Conservation (phyloP, 2,113 vertebrate genomes). For the Taxidea taxus region DNA sequence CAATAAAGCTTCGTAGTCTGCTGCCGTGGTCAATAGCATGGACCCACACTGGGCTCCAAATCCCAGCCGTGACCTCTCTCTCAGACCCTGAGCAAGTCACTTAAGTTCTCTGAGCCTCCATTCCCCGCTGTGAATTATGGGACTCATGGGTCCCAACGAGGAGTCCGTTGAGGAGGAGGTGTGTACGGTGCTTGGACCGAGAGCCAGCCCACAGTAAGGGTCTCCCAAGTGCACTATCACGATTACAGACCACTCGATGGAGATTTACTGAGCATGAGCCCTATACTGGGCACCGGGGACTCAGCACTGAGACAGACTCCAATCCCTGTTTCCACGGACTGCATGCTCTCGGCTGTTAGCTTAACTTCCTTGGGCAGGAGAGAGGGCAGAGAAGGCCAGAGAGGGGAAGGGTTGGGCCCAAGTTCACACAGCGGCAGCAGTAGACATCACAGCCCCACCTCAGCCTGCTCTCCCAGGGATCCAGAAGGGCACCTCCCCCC, state of each 20-base stretch:
- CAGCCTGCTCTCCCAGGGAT: background rate
- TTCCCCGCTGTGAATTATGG: background rate
- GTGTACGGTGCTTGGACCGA: background rate
- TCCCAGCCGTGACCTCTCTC: background rate
- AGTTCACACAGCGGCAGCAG: background rate
- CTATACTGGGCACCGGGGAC: background rate
- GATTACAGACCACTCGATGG: no score
- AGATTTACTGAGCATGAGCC: background rate
- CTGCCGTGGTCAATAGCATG: no score
- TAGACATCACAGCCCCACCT: background rate
- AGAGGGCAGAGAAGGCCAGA: background rate
- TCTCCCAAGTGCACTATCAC: background rate
- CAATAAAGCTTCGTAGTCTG: background rate
- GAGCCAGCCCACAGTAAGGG: background rate
- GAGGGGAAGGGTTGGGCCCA: background rate
- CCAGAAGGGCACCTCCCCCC: background rate
- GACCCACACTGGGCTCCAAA: background rate
- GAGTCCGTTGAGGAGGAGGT: background rate
- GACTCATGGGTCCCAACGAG: background rate
- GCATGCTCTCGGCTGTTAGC: background rate
- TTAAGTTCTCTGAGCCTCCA: background rate
- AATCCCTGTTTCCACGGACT: background rate
- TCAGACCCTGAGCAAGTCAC: background rate
- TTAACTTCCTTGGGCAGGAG: background rate
- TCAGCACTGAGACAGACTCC: background rate